phyloP scores from a whole-genome alignment of 2,113 vertebrate genomes.

The Ailurus styani region DNA sequence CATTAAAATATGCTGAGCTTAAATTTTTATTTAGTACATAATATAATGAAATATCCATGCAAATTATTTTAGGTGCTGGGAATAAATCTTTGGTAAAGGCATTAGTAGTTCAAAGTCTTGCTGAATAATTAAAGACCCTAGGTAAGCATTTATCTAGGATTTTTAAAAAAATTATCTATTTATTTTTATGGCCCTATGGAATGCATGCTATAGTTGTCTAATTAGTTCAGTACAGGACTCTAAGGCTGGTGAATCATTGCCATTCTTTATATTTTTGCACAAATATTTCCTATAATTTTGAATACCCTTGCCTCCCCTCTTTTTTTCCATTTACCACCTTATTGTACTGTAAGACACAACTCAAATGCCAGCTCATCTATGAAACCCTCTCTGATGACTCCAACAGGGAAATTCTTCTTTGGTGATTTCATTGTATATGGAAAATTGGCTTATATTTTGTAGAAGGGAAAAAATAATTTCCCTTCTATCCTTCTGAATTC shows the following conservation, averaged over 20 bases:
- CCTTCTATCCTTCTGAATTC: not conserved
- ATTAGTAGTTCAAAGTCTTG: not conserved
- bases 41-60: not conserved
- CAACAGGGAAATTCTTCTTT: not conserved
- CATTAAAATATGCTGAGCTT: constrained; percentile 10
- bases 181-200: not conserved
- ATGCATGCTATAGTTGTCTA: not conserved
- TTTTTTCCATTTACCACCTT: not conserved
- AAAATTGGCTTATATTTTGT: not conserved
- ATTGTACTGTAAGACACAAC: not conserved
- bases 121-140: constrained; percentile 38
- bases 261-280: not conserved
- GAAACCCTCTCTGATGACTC: not conserved
- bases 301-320: not conserved
- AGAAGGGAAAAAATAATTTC: not conserved
- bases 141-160: not conserved
- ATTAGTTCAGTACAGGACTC: not conserved
- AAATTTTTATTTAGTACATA: not conserved
- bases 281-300: not conserved
- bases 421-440: not conserved
- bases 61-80: not conserved
- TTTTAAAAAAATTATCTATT: not conserved
- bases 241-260: not conserved
- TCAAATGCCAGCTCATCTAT: not conserved
- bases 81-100: constrained; percentile 23